Percentiles rank a stretch among this genome's conserved stretches.
phyloP scores from a whole-genome alignment of 2,797 vertebrate genomes.

The Mastacembelus armatus region DNA sequence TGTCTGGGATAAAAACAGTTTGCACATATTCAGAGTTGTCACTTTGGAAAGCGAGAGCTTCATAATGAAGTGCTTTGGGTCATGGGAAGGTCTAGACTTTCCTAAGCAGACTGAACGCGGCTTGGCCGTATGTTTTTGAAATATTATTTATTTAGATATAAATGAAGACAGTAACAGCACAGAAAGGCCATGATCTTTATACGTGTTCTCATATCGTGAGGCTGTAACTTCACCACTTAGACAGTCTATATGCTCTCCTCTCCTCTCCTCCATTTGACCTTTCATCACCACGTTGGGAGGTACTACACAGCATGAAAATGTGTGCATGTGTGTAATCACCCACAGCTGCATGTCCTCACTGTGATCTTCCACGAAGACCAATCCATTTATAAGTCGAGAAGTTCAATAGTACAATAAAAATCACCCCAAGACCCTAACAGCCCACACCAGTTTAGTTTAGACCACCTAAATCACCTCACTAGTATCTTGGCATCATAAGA shows the following conservation, averaged over 20 bases:
- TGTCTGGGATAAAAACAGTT: not conserved
- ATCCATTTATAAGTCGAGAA: conserved; percentile 16
- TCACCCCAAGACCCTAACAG: not conserved
- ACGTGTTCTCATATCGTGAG: not conserved
- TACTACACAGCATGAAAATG: conserved; percentile 27
- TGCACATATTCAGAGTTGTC: not conserved
- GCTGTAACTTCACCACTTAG: not conserved
- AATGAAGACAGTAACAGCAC: not conserved
- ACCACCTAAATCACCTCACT: no score
- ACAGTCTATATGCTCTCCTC: not conserved
- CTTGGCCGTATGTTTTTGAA: not conserved
- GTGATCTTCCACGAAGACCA: conserved; percentile 40
- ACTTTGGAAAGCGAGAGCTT: not conserved
- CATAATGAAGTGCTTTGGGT: conserved; percentile 15
- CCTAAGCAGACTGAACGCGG: not conserved
- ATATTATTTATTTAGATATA: no score
- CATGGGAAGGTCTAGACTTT: conserved; percentile 7
- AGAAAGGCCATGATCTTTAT: not conserved
- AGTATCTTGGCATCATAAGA: not conserved
- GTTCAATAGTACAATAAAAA: conserved; percentile 24
- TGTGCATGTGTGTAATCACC: conserved; percentile 44
- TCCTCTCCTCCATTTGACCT: conserved; percentile 4
- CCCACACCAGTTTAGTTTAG: not conserved
- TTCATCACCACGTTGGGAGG: conserved; percentile 21
- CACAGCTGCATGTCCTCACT: conserved; percentile 46